Base-by-base conservation (phyloP, 2,888 invertebrate genomes). In the Dorcus hopei region DNA sequence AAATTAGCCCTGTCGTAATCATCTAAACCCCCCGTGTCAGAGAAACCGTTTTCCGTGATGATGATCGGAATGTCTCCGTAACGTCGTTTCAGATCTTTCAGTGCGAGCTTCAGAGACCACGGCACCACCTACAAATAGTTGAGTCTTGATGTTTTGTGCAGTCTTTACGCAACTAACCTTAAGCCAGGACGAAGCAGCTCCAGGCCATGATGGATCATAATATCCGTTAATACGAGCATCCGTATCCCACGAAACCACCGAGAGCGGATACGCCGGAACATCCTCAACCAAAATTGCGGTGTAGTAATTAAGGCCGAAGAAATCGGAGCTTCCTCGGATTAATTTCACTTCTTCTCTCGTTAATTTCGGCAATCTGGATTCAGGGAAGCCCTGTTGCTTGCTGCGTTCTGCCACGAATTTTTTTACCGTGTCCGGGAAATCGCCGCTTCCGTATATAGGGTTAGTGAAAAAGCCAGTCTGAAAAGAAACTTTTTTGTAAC, bases 291-390 rank as follows among this genome's bases (percentile, higher is more conserved):
- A 11, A 14, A 42, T 6, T 2, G 45, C 19, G 84, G 81, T 2
- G 88, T 93, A 93, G 58, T 87, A 84, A 71, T 92, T 92, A 14
- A 91, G 72, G 0, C 90, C 91, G 53, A 91, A 80, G 75, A 88
- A 90, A 71, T 92, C 91, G 0, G 81, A 80, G 0, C 88, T 84
- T 0, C 81, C 85, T 26, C 74, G 75, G 23, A 90, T 82, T 52
- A 79, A 76, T 8, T 77, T 70, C 3, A 88, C 79, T 78, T 90
- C 88, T 11, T 83, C 79, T 0, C 68, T 14, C 0, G 83, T 85
- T 69, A 88, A 87, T 53, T 70, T 70, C 0, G 88, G 88, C 1
- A 89, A 77, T 6, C 88, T 81, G 0, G 88, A 87, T 5, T 81
- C 76, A 0, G 76, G 70, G 66, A 81, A 87, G 3, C 84, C 83